Base-by-base conservation (phyloP, 2,888 invertebrate species). In the Chrysina gloriosa region DNA sequence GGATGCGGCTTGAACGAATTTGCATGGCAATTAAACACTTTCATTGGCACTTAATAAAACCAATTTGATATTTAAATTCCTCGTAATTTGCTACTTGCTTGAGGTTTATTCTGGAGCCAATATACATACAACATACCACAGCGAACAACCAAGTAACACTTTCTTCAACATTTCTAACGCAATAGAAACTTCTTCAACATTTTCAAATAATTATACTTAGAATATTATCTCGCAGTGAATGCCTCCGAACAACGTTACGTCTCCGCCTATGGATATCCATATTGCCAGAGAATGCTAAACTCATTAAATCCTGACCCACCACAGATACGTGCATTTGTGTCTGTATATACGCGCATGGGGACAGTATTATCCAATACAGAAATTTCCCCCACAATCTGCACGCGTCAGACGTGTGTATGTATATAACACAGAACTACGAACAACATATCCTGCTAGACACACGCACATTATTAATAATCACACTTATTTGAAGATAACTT, bases 281-380 rank as follows among this genome's bases (percentile, higher is more conserved):
- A 56, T 36, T 56, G 29, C 23, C 11, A 16, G 56, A 14, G 56
- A 56, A 36, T 56, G 36, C 7, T 36, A 56, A 36, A 56, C 56
- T 56, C 56, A 56, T 56, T 56, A 56, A 56, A 56, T 56, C 56
- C 56, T 56, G 36, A 36, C 56, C 56, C 56, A 56, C 56, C 56
- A 23, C 36, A 56, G 56, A 56, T 34, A 56, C 6, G 36, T 23
- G 9, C 23, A 36, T 31, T 14, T 7, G 23, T 34, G n/a, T 23
- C 4, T 34, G 36, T 23, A 23, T 52, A 31, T n/a, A 11, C 36
- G 34, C 11, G 19, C 9, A 52, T 47, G 45, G 9, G 23, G 31
- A 54, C 54, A 31, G 23, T 9, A 34, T 36, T 36, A n/a, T 56
- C 21, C 29, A 56, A 36, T 34, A 11, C n/a, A 34, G 36, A 36